These are phyloP conservation scores for Pseudochirops cupreus DNA, from an alignment of 2,797 vertebrate species.

Conservation along the genomic window DNA sequence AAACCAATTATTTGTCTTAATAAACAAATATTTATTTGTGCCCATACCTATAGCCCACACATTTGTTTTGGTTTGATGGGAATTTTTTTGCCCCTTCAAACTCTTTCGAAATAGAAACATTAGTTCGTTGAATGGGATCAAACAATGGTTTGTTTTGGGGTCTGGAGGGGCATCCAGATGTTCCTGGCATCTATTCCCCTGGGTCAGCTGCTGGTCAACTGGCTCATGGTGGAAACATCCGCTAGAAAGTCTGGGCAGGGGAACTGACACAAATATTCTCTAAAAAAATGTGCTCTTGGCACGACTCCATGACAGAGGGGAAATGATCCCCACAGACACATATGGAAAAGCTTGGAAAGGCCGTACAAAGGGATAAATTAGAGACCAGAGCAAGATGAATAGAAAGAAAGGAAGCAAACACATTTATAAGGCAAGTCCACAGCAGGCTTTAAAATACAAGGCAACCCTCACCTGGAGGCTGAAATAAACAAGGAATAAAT, in stretches of 20 bases:
- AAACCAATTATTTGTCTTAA: neutral
- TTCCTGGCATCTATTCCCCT: neutral
- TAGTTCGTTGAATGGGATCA: neutral
- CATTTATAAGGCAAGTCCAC: neutral
- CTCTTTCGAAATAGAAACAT: neutral
- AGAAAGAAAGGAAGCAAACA: neutral
- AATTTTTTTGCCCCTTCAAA: neutral
- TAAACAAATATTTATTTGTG: neutral
- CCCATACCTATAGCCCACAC: rapidly evolving
- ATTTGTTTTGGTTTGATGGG: neutral
- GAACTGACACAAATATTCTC: neutral
- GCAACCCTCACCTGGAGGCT: neutral
- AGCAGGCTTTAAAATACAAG: neutral
- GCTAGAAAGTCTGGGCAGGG: neutral
- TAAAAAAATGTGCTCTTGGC: neutral
- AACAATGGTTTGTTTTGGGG: neutral
- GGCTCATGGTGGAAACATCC: neutral
- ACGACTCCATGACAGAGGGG: neutral
- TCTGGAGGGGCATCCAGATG: neutral
- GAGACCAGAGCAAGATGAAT: neutral
- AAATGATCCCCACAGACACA: neutral
- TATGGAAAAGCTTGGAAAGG: neutral
- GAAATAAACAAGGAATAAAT: neutral
- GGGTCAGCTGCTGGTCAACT: neutral
- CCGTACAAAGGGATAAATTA: neutral